Evolutionary conservation across 2,888 invertebrate genomes (phyloP).

Genomic region (Drosophila longiperda): DNA sequence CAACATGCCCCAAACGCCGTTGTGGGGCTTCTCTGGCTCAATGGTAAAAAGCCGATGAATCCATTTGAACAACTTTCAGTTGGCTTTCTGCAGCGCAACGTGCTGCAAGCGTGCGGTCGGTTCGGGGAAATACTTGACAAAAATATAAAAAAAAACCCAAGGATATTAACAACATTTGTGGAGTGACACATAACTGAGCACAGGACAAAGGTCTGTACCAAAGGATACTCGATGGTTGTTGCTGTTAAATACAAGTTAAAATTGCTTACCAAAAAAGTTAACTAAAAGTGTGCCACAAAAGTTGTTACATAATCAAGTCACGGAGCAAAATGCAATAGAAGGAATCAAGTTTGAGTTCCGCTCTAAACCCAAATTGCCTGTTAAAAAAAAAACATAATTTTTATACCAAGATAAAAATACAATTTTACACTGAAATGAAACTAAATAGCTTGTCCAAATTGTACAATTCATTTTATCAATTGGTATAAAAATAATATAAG

Average conservation of each 20-base stretch:
- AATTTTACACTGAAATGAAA: not conserved
- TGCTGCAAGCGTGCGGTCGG: conserved; percentile 77
- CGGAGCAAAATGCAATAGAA: not conserved
- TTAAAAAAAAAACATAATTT: not conserved
- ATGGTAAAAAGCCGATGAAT: conserved; percentile 57
- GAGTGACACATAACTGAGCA: conserved; percentile 2
- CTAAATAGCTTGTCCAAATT: not conserved
- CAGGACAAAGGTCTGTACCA: conserved; percentile 46
- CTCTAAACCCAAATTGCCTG: too few species aligned
- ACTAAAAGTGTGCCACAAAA: not conserved
- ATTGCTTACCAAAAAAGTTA: not conserved
- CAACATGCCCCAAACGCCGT: conserved; percentile 29
- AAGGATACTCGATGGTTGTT: conserved; percentile 29
- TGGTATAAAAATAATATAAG: not conserved
- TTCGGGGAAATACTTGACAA: conserved; percentile 30
- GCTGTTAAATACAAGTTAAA: conserved; percentile 1
- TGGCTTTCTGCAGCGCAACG: conserved; percentile 74
- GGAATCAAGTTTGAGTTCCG: not conserved
- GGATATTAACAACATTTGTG: conserved; percentile 35
- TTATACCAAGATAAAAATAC: not conserved
- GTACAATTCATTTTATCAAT: not conserved
- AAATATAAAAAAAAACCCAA: conserved; percentile 15
- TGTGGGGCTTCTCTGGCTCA: conserved; percentile 63
- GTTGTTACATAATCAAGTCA: not conserved
- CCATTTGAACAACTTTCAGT: conserved; percentile 75